A percentile compares a stretch with the other conserved stretches of the same genome.
These are phyloP conservation scores for Oxyura jamaicensis DNA, from an alignment of 2,113 vertebrate genomes.

Conservation along the genomic window DNA sequence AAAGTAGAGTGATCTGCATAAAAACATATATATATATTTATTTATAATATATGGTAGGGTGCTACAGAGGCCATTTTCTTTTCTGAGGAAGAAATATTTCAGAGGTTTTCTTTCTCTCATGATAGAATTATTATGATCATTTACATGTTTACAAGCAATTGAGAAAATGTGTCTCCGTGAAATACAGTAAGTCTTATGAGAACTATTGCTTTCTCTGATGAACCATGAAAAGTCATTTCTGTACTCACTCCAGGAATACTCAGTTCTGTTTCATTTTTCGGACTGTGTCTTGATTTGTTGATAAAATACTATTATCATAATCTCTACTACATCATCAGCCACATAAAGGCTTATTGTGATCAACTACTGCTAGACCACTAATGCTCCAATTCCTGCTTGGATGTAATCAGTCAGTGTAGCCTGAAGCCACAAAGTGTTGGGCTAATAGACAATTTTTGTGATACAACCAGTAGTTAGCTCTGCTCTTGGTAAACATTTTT, in stretches of 20 bases:
- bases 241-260: background rate
- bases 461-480: background rate
- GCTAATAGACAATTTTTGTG: background rate
- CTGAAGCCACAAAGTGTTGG: background rate
- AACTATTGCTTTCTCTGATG: background rate
- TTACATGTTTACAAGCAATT: background rate
- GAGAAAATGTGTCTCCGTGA: background rate
- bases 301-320: background rate
- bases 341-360: background rate
- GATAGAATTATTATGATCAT: background rate
- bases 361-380: background rate
- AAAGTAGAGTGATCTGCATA: background rate
- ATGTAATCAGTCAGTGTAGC: background rate
- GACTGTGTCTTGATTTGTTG: background rate
- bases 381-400: background rate
- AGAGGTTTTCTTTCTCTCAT: background rate
- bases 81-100: background rate
- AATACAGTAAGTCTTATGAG: background rate
- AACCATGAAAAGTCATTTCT: background rate
- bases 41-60: background rate
- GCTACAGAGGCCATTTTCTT: background rate
- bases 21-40: background rate
- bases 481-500: background rate
- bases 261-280: background rate
- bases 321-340: background rate